Conservation (phyloP, 2,797 vertebrate genomes). For the Squalus acanthias region DNA sequence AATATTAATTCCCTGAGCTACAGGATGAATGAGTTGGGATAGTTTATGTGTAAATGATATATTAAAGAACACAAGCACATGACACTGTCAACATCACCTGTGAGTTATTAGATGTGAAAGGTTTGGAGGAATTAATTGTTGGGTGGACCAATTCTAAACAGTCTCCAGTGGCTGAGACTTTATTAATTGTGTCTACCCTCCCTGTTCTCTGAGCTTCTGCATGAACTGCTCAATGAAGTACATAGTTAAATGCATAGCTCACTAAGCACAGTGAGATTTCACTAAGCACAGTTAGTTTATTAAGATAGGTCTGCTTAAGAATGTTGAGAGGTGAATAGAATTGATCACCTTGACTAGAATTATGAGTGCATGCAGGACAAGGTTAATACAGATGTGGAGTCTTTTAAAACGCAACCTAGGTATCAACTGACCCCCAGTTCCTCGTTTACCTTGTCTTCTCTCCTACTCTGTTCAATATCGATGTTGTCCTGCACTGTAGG, state of each 20-base stretch:
- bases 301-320: not conserved
- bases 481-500: not conserved
- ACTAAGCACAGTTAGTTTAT: not conserved
- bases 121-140: conserved; percentile 6
- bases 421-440: not conserved
- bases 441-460: not conserved
- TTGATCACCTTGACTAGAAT: not conserved
- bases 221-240: not conserved
- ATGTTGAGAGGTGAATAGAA: not conserved
- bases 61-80: not conserved
- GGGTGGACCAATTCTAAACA: not conserved
- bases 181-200: not conserved
- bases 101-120: not conserved
- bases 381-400: not conserved
- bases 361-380: not conserved
- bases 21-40: not conserved
- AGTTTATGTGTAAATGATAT: not conserved
- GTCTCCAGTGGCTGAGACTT: not conserved
- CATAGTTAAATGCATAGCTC: not conserved
- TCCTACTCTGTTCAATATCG: not conserved
- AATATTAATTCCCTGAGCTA: not conserved
- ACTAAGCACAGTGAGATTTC: not conserved
- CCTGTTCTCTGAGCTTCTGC: not conserved
- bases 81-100: not conserved
- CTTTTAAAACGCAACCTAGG: not conserved